Percentiles rank a stretch among this genome's conserved stretches.
Conservation (phyloP, 2,113 vertebrate species). For the Halcyon malimbica region DNA sequence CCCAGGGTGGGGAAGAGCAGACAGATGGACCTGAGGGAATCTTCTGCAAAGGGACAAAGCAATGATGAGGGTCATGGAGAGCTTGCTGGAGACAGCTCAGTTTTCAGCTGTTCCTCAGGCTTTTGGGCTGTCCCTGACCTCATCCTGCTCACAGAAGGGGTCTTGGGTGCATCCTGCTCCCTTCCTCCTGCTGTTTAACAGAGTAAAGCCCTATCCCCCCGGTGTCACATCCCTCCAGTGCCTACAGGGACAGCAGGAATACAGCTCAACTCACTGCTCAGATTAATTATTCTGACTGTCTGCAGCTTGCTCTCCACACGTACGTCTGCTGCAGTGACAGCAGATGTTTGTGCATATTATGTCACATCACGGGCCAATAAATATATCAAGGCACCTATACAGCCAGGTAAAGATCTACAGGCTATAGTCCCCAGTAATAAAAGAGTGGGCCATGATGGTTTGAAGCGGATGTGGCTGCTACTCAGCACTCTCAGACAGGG, state of each 20-base stretch:
- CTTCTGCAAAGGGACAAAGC: not conserved
- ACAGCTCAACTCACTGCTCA: rapidly evolving
- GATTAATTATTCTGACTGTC: not conserved
- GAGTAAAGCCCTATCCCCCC: not conserved
- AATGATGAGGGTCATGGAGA: rapidly evolving
- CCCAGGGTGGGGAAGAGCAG: not conserved
- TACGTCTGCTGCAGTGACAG: not conserved
- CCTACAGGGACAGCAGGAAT: not conserved
- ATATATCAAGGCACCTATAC: not conserved
- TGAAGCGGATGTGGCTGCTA: not conserved
- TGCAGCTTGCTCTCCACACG: not conserved
- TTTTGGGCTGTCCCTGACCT: not conserved
- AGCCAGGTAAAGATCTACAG: not conserved
- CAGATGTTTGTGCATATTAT: not conserved
- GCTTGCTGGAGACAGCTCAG: not conserved
- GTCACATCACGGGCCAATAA: not conserved
- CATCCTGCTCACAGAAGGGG: not conserved
- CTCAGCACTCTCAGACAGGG: not conserved
- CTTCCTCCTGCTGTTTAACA: not conserved
- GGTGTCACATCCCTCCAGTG: not conserved
- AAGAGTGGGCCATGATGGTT: not conserved
- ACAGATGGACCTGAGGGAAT: no score
- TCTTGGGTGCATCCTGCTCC: not conserved
- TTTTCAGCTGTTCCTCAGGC: not conserved
- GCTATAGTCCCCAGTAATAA: not conserved